Evolutionary conservation across 2,113 vertebrate species (phyloP), one percentile per base, ranked within the genome.

Genomic region (Zosterops lateralis): DNA sequence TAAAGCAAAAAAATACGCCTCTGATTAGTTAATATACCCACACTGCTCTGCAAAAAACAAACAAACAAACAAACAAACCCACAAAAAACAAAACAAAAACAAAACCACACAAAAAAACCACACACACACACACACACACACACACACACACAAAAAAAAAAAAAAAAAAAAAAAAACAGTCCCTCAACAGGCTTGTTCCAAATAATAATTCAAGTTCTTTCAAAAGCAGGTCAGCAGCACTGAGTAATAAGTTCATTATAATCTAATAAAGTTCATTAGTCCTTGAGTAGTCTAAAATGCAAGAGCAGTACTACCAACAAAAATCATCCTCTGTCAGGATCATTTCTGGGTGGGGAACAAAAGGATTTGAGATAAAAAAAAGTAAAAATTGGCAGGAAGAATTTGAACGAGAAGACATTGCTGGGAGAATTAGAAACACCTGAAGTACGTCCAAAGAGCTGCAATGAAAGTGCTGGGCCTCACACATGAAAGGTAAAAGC

Each of bases 201-300:
- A 96, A 97, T 94, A 95, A 96, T 95, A 96, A 94, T 91, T 96
- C 95, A 92, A 83, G 86, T 91, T 96, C 87, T 96, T 87, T 74
- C 57, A 26, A 95, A 95, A 93, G 91, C 91, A 87, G 91, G 93
- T 96, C 96, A 95, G 78, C 88, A 93, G 94, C 74, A 5, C 18
- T 93, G 93, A 97, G 96, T 96, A 96, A 96, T 96, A 96, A 95
- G 93, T 95, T 97, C 87, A 94, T 96, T 96, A 95, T 95, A 96
- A 96, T 96, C 96, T 96, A 96, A 96, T 95, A 95, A 96, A 97
- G 97, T 93, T 97, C 96, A 97, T 97, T 96, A 96, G 91, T 96
- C 93, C 95, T 97, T 97, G 96, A 95, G 94, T 98, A 96, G 91
- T 93, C 78, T 93, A 91, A 96, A 93, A 96, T 22, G 77, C 79